These are phyloP conservation scores for Lysiphlebus fabarum DNA, from an alignment of 1,140 invertebrate genomes.

Conservation along the genomic window DNA sequence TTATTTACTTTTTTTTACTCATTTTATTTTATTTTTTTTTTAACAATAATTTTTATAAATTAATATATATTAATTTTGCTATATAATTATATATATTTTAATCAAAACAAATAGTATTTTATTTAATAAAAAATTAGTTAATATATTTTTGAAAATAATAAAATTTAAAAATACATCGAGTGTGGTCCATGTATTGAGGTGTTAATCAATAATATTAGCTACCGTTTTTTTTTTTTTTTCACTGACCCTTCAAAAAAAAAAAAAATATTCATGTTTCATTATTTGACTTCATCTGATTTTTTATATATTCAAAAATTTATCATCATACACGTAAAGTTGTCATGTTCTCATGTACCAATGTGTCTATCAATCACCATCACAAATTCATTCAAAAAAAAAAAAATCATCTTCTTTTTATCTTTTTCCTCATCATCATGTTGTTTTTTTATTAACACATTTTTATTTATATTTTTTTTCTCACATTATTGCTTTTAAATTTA, in stretches of 20 bases:
- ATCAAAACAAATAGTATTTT: no score
- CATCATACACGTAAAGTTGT: neutral
- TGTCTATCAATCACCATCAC: neutral
- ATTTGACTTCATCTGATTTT: no score
- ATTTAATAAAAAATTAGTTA: neutral
- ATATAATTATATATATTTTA: no score
- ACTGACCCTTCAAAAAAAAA: constrained; percentile 53
- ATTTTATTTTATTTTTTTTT: no score
- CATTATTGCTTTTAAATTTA: constrained; percentile 9
- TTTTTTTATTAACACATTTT: constrained; percentile 6
- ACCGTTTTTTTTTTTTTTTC: constrained; percentile 42
- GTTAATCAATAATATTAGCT: constrained; percentile 49
- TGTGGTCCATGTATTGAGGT: constrained; percentile 47
- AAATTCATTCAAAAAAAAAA: no score
- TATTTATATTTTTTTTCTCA: constrained; percentile 5
- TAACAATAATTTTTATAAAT: no score
- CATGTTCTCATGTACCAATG: constrained; percentile 1
- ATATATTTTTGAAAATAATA: neutral
- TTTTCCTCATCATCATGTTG: neutral
- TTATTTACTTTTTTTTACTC: constrained; percentile 26
- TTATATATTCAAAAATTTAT: neutral
- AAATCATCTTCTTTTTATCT: neutral
- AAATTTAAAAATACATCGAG: constrained; percentile 36
- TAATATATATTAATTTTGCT: no score
- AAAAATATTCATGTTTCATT: constrained; percentile 28